A percentile compares a stretch with the other conserved stretches of the same genome.
Conservation (phyloP, 1,140 invertebrate species). For the Bradysia coprophila region DNA sequence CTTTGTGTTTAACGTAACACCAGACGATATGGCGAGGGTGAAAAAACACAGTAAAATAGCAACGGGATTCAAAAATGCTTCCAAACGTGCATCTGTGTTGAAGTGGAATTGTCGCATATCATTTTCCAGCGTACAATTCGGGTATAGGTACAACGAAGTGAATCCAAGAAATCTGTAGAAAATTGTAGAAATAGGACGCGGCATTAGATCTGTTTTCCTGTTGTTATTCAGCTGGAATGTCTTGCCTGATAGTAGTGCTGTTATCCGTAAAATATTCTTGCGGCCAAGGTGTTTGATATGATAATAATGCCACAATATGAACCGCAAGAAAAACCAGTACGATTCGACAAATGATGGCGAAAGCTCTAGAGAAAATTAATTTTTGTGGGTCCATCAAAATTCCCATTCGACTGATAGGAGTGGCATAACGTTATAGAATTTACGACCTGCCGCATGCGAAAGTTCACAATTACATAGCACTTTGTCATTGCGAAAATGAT, state of each 20-base stretch:
- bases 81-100: slow-evolving; percentile 38
- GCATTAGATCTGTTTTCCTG: too few relatives aligned
- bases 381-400: too few relatives aligned
- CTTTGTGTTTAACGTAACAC: slow-evolving; percentile 44
- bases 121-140: slow-evolving; percentile 22
- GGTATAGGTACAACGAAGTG: slow-evolving; percentile 33
- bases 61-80: slow-evolving; percentile 51
- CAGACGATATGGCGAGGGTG: slow-evolving; percentile 46
- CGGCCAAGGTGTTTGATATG: slow-evolving; percentile 73
- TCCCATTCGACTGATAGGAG: too few relatives aligned
- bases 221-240: too few relatives aligned
- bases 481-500: too few relatives aligned
- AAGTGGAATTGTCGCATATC: slow-evolving; percentile 43
- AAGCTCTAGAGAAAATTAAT: slow-evolving; percentile 40
- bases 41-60: slow-evolving; percentile 57
- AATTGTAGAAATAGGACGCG: slow-evolving; percentile 5
- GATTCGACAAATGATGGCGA: slow-evolving; percentile 48
- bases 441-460: too few relatives aligned
- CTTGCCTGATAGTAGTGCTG: slow-evolving; percentile 43
- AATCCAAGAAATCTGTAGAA: slow-evolving; percentile 45
- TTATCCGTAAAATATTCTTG: slow-evolving; percentile 51
- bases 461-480: too few relatives aligned
- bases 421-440: too few relatives aligned
- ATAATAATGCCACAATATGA: slow-evolving; percentile 59
- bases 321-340: slow-evolving; percentile 52